Percentiles rank a stretch among this genome's conserved stretches.
These are phyloP conservation scores for Aporophyla nigra DNA, from an alignment of 2,888 invertebrate genomes.

Conservation along the genomic window DNA sequence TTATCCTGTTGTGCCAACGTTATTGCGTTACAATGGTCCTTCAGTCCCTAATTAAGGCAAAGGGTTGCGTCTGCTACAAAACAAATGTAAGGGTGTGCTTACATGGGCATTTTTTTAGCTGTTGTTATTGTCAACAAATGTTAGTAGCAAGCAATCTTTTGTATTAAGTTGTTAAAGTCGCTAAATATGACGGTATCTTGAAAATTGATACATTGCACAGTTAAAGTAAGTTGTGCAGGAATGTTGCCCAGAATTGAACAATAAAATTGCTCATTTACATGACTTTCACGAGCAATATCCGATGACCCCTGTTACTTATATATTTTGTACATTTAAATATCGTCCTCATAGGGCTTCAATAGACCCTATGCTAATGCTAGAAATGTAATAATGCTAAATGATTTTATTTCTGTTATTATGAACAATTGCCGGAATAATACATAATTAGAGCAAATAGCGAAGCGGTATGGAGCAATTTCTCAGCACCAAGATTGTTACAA, in stretches of 20 bases:
- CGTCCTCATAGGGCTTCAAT: no score
- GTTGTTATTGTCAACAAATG: no score
- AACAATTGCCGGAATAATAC: neutral
- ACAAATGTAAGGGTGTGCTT: constrained; percentile 20
- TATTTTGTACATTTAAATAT: no score
- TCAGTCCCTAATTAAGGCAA: constrained; percentile 50
- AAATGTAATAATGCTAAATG: no score
- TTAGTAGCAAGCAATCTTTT: neutral
- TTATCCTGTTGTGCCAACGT: constrained; percentile 44
- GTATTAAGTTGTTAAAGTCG: neutral
- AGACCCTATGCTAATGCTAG: no score
- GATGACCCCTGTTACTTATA: no score
- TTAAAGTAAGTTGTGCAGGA: neutral
- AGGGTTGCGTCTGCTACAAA: constrained; percentile 34
- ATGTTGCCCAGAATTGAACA: neutral
- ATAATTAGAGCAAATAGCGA: neutral
- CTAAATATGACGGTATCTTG: neutral
- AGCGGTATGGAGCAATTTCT: neutral
- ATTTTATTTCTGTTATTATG: no score
- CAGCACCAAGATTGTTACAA: neutral
- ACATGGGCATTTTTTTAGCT: neutral
- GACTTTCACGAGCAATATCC: neutral
- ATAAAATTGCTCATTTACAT: neutral
- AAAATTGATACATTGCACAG: neutral
- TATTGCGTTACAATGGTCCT: constrained; percentile 59